Evolutionary conservation across 1,140 invertebrate genomes (phyloP).

Genomic region (Aphelenchoides fujianensis): DNA sequence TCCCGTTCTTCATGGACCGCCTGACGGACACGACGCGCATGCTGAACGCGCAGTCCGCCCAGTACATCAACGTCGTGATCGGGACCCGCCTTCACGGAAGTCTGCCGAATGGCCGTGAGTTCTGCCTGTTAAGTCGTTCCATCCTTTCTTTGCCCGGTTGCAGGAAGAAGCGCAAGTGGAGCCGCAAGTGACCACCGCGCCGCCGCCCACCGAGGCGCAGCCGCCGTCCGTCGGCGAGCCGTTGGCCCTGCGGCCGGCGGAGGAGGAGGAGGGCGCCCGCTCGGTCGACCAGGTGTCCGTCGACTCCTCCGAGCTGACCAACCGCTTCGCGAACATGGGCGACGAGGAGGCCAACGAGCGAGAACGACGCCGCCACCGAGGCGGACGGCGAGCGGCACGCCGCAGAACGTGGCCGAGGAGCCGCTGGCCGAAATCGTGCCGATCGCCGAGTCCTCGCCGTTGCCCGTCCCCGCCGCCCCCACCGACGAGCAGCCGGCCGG

Average conservation of each 20-base stretch:
- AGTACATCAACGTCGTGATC: slow-evolving; percentile 41
- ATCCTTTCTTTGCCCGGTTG: slow-evolving; percentile 12
- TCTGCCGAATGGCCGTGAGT: slow-evolving; percentile 7
- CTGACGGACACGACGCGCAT: slow-evolving; percentile 33
- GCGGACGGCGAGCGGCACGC: no score
- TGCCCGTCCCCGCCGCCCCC: neutral
- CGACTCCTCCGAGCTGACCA: slow-evolving; percentile 29
- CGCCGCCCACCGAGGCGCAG: neutral
- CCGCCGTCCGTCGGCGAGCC: neutral
- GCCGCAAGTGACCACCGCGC: slow-evolving; percentile 14
- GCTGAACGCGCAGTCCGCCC: slow-evolving; percentile 40
- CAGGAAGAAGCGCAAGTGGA: slow-evolving; percentile 24
- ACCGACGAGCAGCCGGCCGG: neutral
- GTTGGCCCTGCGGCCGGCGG: neutral
- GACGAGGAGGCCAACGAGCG: slow-evolving; percentile 19
- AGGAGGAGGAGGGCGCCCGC: slow-evolving; percentile 26
- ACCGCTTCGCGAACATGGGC: slow-evolving; percentile 17
- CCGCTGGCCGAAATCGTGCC: neutral
- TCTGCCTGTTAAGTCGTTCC: neutral
- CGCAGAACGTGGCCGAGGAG: no score
- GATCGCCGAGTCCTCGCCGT: neutral
- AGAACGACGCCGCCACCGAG: no score
- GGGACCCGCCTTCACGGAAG: slow-evolving; percentile 26
- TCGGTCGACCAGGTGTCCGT: slow-evolving; percentile 16
- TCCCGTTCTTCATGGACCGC: slow-evolving; percentile 50